Evolutionary conservation across 2,797 vertebrate species (phyloP), one percentile per base, ranked within the genome.

Genomic region (Enteromius trimaculatus): DNA sequence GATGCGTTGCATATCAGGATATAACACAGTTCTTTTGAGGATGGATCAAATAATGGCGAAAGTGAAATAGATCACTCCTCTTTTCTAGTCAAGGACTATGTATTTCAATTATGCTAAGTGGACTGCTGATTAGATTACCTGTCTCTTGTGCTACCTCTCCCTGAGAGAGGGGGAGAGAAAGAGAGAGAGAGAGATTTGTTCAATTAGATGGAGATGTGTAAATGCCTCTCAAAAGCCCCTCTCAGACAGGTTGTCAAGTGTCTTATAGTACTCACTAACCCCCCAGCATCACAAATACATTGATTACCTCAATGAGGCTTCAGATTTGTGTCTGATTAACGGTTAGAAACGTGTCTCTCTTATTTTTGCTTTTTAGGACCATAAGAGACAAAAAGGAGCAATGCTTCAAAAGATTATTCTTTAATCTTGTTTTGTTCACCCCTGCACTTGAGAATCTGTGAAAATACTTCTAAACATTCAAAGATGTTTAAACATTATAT

Each of bases 101-200:
- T 47, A 29, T 60, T 87, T 75, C 69, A 82, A 79, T 79, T 76
- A 77, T 77, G 81, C 14, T 71, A 83, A 83, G 64, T 78, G 81
- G 74, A 70, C 53, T 6, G 51, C 65, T 78, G 81, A 83, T 83
- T 78, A 83, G 75, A 83, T 83, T 83, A 83, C 81, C 65, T 83
- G 81, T 70, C 75, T 83, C 65, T 60, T 65, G 49, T 85, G 55
- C 60, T 51, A 31, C 69, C 37, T 68, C 37, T 42, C 51, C 34
- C 11, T 47, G 49, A 26, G 66, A 6, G 29, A 69, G 66, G 19
- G 58, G 6, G 55, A 23, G 55, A 31, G 77, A 65, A 23, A 65
- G 23, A 14, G 29, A 37, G 26, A 66, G 70, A 69, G 65, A 29
- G 44, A 70, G 21, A 77, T 60, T 51, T 2, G 44, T 55, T 75